phyloP scores from a whole-genome alignment of 1,140 invertebrate species.

The Drosophila kanapiae region DNA sequence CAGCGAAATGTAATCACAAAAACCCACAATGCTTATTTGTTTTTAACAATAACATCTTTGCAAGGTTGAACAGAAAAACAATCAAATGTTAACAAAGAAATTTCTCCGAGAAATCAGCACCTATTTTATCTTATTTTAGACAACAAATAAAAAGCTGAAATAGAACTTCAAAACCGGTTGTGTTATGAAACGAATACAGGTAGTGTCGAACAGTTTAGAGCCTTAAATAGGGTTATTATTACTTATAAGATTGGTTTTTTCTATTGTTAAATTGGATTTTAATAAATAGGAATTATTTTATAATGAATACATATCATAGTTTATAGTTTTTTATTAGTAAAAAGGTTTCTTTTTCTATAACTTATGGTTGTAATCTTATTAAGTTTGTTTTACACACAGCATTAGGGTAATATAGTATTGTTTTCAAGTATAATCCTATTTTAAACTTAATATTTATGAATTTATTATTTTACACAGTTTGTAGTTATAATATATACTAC shows the following conservation, averaged over 20 bases:
- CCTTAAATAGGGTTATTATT: neutral
- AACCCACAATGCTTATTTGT: slow-evolving; percentile 16
- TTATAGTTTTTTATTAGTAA: too few species aligned
- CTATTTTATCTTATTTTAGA: too few species aligned
- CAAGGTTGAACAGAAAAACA: neutral
- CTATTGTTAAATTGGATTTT: neutral
- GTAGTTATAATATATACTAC: neutral
- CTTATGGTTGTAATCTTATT: too few species aligned
- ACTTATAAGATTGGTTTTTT: neutral
- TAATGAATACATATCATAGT: too few species aligned
- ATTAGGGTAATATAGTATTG: too few species aligned
- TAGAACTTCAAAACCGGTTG: neutral
- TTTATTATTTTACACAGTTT: too few species aligned
- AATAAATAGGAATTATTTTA: too few species aligned
- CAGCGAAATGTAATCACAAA: slow-evolving; percentile 31
- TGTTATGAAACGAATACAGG: neutral
- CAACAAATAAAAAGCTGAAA: neutral
- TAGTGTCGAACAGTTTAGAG: neutral
- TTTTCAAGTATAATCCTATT: too few species aligned
- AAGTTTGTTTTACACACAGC: too few species aligned
- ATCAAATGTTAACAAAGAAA: neutral
- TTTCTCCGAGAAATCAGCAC: too few species aligned
- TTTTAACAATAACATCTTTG: slow-evolving; percentile 3
- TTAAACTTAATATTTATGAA: too few species aligned
- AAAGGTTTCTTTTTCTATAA: too few species aligned